Conservation (phyloP, 2,113 vertebrate genomes). For the Serilophus lunatus region DNA sequence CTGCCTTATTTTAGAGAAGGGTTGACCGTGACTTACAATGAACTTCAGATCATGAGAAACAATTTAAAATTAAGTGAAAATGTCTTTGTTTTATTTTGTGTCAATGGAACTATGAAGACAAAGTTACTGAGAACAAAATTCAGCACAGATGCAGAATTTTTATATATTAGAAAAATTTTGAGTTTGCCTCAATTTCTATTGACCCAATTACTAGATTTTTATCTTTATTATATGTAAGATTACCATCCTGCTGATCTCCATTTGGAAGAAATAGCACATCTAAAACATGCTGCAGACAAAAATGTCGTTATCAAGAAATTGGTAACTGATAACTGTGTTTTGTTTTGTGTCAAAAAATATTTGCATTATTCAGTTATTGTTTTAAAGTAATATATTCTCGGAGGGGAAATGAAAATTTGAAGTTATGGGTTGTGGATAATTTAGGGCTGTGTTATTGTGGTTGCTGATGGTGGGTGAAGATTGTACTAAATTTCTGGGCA, state of each 20-base stretch:
- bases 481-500: neutral
- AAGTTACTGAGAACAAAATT: neutral
- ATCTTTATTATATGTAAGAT: neutral
- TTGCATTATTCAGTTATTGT: neutral
- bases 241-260: neutral
- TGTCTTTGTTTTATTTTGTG: neutral
- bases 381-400: neutral
- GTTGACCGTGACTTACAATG: neutral
- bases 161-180: neutral
- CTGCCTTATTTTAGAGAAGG: neutral
- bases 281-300: neutral
- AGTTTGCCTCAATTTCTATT: neutral
- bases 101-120: neutral
- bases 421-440: neutral
- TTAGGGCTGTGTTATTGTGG: neutral
- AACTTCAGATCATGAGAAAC: neutral
- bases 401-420: neutral
- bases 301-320: neutral
- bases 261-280: neutral
- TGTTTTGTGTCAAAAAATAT: neutral
- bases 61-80: neutral
- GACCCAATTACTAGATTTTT: neutral
- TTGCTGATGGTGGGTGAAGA: neutral
- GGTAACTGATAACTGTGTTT: neutral
- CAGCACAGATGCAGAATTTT: neutral